phyloP scores from a whole-genome alignment of 2,797 vertebrate species.

The Heterohyrax brucei region DNA sequence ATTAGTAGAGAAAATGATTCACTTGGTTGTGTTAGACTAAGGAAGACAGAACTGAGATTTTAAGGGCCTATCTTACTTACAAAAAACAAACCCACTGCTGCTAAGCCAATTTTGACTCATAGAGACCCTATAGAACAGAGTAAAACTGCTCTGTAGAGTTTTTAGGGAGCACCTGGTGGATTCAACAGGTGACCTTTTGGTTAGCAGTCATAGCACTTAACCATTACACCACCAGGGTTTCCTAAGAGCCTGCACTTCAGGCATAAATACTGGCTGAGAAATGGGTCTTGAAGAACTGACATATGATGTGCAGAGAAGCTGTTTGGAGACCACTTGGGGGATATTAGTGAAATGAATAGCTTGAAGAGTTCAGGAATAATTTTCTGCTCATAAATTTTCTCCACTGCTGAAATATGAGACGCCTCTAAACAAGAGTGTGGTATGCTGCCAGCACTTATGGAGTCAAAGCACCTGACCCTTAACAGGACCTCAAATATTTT shows the following conservation, averaged over 20 bases:
- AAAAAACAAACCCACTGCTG: no score
- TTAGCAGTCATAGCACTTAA: no score
- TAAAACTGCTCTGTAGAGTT: no score
- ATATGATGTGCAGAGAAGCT: not conserved
- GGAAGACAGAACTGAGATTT: not conserved
- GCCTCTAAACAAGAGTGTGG: not conserved
- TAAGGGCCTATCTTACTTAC: not conserved
- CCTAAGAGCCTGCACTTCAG: not conserved
- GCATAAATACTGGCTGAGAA: not conserved
- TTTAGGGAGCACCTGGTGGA: no score
- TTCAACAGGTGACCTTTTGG: no score
- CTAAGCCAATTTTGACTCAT: no score
- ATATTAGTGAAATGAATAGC: not conserved
- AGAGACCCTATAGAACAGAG: no score
- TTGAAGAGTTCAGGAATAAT: not conserved
- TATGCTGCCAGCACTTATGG: not conserved
- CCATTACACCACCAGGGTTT: no score
- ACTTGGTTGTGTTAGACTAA: not conserved
- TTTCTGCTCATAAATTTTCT: not conserved
- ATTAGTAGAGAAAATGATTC: not conserved
- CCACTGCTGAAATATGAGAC: not conserved
- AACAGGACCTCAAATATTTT: not conserved
- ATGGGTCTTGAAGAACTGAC: not conserved
- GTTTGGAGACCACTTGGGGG: not conserved
- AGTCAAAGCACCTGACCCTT: not conserved